Evolutionary conservation across 1,140 invertebrate genomes (phyloP).

Genomic region (Carposina sasakii): DNA sequence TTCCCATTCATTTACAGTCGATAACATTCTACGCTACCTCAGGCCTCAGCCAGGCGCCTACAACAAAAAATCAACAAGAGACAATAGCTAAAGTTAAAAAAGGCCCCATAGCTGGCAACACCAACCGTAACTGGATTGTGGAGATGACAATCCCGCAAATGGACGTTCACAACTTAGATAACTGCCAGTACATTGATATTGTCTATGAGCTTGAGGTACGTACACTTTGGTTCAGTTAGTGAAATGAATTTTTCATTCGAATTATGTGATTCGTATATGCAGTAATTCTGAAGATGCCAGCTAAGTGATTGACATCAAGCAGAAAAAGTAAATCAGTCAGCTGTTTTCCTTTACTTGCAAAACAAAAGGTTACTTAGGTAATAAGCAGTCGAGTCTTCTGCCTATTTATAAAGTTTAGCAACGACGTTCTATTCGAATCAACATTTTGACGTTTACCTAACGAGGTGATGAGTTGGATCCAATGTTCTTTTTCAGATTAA

Average conservation of each 20-base stretch:
- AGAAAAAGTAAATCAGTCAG: neutral
- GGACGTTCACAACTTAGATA: conserved; percentile 77
- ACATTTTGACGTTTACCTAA: neutral
- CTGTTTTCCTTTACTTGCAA: neutral
- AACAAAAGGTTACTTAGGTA: neutral
- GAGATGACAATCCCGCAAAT: conserved; percentile 75
- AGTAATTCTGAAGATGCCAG: neutral
- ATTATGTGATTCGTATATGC: neutral
- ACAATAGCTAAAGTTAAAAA: conserved; percentile 71
- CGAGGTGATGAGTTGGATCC: neutral
- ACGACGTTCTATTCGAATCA: neutral
- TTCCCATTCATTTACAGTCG: conserved; percentile 67
- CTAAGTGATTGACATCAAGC: neutral
- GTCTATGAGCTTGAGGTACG: conserved; percentile 76
- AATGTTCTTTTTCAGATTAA: conserved; percentile 45
- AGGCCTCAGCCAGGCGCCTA: conserved; percentile 35
- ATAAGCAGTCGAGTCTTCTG: too few species aligned
- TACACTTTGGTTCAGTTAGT: conserved; percentile 2
- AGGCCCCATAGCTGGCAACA: conserved; percentile 72
- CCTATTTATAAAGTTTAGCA: too few species aligned
- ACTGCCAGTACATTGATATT: conserved; percentile 78
- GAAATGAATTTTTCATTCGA: conserved; percentile 6
- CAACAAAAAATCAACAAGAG: conserved; percentile 68
- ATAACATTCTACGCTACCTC: conserved; percentile 74
- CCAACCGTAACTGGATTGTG: conserved; percentile 74